Base-by-base conservation (phyloP, 2,797 vertebrate species). In the Rhincodon typus region DNA sequence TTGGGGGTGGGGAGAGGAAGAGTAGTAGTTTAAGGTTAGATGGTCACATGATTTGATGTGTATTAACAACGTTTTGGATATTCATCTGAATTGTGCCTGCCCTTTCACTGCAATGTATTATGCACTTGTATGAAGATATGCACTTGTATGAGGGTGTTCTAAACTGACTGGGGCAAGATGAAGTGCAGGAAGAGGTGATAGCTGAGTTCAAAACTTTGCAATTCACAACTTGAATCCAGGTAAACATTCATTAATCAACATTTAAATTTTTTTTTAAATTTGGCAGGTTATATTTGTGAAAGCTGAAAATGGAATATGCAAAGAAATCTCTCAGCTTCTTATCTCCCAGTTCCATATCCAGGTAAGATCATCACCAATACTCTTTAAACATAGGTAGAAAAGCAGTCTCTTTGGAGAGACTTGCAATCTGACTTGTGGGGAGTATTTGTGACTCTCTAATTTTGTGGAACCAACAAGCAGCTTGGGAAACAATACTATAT, bases 321-420 rank as follows among this genome's bases (percentile, higher is more conserved):
- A 98, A 98, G 97, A 99, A 98, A 97, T 99, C 98, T 17, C 97
- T 99, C 96, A 98, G 97, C 96, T 97, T 98, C 96, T 97, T 99
- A 94, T 97, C 98, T 93, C 98, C 98, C 34, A 97, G 97, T 6
- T 98, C 98, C 0, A 97, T 99, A 74, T 98, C 98, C 96, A 99
- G 98, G 99, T 99, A 98, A 98, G 98, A 62, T 25, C 1, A 69
- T 66, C n/a, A 91, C 62, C 4, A 57, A 90, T 90, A 7, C 15
- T 82, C 30, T 30, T 82, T 74, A 30, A 7, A 7, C 8, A 34
- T 30, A 50, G 46, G 46, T 50, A 50, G 46, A 50, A 50, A 50
- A 50, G 46, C 46, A 50, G 46, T 12, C 13, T 79, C 3, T 3
- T 1, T 4, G 15, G 74, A 79, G 46, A 50, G 46, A 50, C 46